phyloP scores from a whole-genome alignment of 2,113 vertebrate species.

The Turdus rufiventris region DNA sequence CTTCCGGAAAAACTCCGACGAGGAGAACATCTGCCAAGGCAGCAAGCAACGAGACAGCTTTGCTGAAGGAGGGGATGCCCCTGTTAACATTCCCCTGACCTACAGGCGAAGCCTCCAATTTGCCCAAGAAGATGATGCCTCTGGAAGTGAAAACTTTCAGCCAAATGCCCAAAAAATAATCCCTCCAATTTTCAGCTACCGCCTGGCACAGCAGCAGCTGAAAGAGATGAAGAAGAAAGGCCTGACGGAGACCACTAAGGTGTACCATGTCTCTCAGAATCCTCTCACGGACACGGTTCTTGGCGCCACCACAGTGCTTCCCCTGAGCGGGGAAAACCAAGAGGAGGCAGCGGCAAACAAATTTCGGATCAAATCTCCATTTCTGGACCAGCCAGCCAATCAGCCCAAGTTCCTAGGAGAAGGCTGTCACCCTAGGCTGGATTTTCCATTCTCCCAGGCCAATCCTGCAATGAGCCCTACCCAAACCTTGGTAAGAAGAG shows the following conservation, averaged over 20 bases:
- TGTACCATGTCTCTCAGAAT: conserved; percentile 94
- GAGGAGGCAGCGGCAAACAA: conserved; percentile 69
- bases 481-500: conserved; percentile 67
- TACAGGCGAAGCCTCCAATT: conserved; percentile 67
- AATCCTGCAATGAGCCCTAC: conserved; percentile 56
- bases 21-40: conserved; percentile 87
- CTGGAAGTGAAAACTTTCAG: conserved; percentile 77
- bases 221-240: conserved; percentile 98
- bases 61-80: conserved; percentile 72
- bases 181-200: conserved; percentile 93
- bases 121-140: conserved; percentile 66
- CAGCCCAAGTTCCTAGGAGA: conserved; percentile 49
- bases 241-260: conserved; percentile 87
- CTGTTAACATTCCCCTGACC: conserved; percentile 68
- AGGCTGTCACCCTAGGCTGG: conserved; percentile 71
- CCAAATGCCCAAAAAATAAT: conserved; percentile 86
- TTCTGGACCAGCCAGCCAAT: conserved; percentile 68
- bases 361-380: conserved; percentile 79
- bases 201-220: conserved; percentile 92
- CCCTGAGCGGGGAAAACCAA: conserved; percentile 62
- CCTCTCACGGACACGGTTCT: conserved; percentile 85
- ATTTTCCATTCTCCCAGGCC: conserved; percentile 44
- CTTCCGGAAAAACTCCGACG: conserved; percentile 86
- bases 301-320: conserved; percentile 69
- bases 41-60: conserved; percentile 84